Conservation (phyloP, 2,797 vertebrate genomes). For the Phataginus tricuspis region DNA sequence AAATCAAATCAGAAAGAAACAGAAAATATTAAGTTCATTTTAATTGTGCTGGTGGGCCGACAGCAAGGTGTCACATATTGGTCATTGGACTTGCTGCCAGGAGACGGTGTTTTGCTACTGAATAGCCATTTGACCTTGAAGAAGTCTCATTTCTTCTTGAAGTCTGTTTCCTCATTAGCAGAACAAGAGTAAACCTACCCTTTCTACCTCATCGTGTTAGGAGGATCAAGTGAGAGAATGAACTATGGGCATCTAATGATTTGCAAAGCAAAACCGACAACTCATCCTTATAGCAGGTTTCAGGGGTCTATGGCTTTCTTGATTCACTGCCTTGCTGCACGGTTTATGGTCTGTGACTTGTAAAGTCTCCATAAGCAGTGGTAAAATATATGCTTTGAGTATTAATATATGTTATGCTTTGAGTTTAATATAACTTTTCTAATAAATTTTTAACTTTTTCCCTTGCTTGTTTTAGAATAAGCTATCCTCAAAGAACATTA, state of each 20-base stretch:
- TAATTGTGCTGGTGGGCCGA: background rate
- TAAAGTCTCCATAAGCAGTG: background rate
- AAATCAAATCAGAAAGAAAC: slow-evolving; percentile 38
- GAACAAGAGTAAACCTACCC: slow-evolving; percentile 35
- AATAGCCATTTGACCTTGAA: slow-evolving; percentile 50
- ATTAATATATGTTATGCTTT: background rate
- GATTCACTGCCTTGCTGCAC: background rate
- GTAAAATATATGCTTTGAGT: background rate
- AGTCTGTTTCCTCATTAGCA: slow-evolving; percentile 49
- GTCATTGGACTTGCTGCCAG: background rate
- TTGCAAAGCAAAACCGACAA: slow-evolving; percentile 5
- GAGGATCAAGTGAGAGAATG: background rate
- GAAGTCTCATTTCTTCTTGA: slow-evolving; percentile 9
- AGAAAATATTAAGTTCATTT: slow-evolving; percentile 19
- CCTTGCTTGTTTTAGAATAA: slow-evolving; percentile 52
- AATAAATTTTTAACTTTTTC: slow-evolving; percentile 26
- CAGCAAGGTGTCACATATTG: background rate
- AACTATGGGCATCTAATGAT: background rate
- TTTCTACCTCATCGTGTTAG: background rate
- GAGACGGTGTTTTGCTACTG: background rate
- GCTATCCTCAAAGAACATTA: slow-evolving; percentile 44
- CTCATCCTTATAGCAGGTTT: background rate
- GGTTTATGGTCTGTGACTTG: background rate
- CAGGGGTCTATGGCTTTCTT: background rate
- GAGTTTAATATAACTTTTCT: slow-evolving; percentile 33